Base-by-base conservation (phyloP, 2,888 invertebrate species). In the Caenorhabditis sulstoni region DNA sequence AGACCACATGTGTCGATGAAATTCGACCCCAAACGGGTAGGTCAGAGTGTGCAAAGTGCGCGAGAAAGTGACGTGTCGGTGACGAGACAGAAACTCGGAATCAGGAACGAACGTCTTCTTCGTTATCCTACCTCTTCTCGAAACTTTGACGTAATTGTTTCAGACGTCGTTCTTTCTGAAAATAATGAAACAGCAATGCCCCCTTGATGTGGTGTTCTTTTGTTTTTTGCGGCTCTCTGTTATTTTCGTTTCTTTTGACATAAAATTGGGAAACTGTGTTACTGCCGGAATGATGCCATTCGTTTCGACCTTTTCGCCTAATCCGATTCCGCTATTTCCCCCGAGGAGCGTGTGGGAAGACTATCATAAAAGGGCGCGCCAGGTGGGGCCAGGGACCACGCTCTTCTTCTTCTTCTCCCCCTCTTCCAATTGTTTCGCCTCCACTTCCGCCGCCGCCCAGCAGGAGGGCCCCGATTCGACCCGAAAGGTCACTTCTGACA, bases 341-440 rank as follows among this genome's bases (percentile, higher is more conserved):
- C 57, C 41, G 41, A 41, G 39, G 41, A 20, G 41, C 20, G 12
- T 41, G n/a, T 39, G 22, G 20, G 57, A 22, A 41, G 57, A 41
- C 57, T 57, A 35, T 57, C 57, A 57, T 57, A 55, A 55, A 55
- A 55, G 22, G 7, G 37, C 22, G 57, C 20, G 14, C 37, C 5
- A 20, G 20, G 14, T 11, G 39, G 18, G 37, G 37, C 37, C 55
- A 55, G 41, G 39, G 39, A 57, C 41, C 41, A 41, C 41, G 39
- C 41, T n/a, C n/a, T n/a, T n/a, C n/a, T n/a, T n/a, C n/a, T n/a
- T n/a, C n/a, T n/a, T n/a, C n/a, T n/a, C n/a, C n/a, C n/a, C n/a
- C n/a, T n/a, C n/a, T 57, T 35, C 41, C 57, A 57, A 57, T 57
- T 57, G 57, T 57, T 57, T 57, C 41, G 57, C 57, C 57, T 41